phyloP scores from a whole-genome alignment of 1,140 invertebrate species.

The Geopemphigus sp. region DNA sequence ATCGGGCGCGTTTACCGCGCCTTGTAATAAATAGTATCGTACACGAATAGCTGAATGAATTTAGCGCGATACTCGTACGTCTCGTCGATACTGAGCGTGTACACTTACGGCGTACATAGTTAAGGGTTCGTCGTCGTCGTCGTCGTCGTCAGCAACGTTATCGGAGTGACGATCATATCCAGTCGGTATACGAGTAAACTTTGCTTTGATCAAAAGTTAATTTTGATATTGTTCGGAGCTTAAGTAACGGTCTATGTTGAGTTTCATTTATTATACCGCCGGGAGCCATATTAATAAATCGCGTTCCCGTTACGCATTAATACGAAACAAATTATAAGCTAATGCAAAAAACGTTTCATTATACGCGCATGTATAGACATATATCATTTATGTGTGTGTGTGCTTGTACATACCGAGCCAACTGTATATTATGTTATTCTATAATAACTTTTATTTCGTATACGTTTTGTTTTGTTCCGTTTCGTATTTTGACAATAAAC shows the following conservation, averaged over 20 bases:
- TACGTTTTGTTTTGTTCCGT: background rate
- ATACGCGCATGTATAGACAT: too few species aligned
- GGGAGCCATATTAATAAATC: conserved; percentile 9
- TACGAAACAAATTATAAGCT: conserved; percentile 4
- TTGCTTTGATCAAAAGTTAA: conserved; percentile 5
- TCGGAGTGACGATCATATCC: background rate
- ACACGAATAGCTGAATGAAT: too few species aligned
- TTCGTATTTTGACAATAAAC: background rate
- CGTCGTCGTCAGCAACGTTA: too few species aligned
- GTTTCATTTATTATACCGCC: conserved; percentile 4
- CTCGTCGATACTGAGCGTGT: too few species aligned
- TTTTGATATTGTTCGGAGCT: conserved; percentile 5
- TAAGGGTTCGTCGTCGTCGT: background rate
- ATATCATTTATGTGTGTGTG: background rate
- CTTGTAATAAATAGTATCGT: too few species aligned
- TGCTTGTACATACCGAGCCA: background rate
- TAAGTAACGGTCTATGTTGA: background rate
- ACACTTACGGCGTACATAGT: background rate
- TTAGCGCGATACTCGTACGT: too few species aligned
- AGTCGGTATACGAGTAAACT: background rate
- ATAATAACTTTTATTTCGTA: background rate
- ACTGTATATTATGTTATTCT: background rate
- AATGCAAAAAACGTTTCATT: background rate
- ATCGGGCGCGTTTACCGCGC: too few species aligned
- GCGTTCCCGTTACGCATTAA: background rate